Percentiles rank a stretch among this genome's conserved stretches.
phyloP scores from a whole-genome alignment of 2,113 vertebrate genomes.

The Gallinago undulata region DNA sequence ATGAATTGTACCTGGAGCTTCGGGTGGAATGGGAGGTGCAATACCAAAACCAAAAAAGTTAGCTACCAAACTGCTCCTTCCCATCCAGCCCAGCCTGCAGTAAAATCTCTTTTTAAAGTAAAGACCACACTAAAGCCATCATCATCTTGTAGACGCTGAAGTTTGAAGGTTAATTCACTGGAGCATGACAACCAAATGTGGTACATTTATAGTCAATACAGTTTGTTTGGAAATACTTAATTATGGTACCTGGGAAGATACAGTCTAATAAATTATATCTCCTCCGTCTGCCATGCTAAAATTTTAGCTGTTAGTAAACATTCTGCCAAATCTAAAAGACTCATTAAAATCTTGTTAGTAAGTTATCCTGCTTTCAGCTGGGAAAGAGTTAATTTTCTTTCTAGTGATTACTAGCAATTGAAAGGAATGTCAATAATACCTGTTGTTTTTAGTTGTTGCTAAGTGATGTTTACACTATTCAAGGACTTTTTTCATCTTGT shows the following conservation, averaged over 20 bases:
- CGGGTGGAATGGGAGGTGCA: neutral
- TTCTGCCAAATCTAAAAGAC: neutral
- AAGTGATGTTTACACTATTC: neutral
- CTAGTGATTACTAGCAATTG: neutral
- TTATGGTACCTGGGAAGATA: neutral
- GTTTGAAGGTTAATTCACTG: neutral
- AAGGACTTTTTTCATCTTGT: neutral
- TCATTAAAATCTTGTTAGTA: neutral
- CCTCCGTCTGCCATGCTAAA: neutral
- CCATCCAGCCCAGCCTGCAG: neutral
- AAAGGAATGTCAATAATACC: neutral
- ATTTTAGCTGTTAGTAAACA: neutral
- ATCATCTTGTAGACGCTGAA: neutral
- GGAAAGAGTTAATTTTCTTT: neutral
- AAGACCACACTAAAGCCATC: neutral
- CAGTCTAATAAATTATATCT: neutral
- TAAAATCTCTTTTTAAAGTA: neutral
- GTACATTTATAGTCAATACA: neutral
- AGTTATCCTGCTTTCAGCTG: neutral
- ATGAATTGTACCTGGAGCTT: neutral
- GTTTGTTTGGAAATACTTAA: neutral
- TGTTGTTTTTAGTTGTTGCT: neutral
- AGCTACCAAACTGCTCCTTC: neutral
- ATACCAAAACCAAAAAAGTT: neutral
- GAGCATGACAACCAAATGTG: neutral